phyloP scores from a whole-genome alignment of 2,797 vertebrate species.

The Danio tinwini region DNA sequence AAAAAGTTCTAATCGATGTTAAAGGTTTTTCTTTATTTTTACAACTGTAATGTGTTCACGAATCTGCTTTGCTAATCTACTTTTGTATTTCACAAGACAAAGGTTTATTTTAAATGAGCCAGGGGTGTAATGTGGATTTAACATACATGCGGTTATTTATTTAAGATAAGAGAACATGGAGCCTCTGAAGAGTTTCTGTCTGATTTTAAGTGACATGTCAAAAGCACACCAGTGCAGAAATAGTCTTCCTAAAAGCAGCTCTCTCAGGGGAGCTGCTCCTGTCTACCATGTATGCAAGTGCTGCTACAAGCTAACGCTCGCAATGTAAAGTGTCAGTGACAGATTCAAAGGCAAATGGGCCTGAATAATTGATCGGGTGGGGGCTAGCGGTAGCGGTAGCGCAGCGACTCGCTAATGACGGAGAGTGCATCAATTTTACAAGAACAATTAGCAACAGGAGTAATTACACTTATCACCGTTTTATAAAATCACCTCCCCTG shows the following conservation, averaged over 20 bases:
- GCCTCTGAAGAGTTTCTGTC: slow-evolving; percentile 64
- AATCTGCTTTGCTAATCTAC: neutral
- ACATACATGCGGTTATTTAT: slow-evolving; percentile 69
- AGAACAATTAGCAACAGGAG: slow-evolving; percentile 76
- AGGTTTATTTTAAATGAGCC: slow-evolving; percentile 65
- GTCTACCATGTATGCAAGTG: slow-evolving; percentile 65
- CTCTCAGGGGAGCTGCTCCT: slow-evolving; percentile 67
- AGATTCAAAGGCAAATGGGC: slow-evolving; percentile 69
- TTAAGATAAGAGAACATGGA: slow-evolving; percentile 61
- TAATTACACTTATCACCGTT: slow-evolving; percentile 75
- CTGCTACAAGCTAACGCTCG: slow-evolving; percentile 65
- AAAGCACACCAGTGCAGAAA: slow-evolving; percentile 67
- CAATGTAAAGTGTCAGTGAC: slow-evolving; percentile 67
- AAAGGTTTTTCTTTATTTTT: too few relatives aligned
- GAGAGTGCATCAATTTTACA: slow-evolving; percentile 68
- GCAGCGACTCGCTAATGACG: slow-evolving; percentile 59
- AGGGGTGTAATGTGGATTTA: slow-evolving; percentile 61
- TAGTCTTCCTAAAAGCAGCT: slow-evolving; percentile 66
- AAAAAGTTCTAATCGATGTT: too few relatives aligned
- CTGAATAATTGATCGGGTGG: slow-evolving; percentile 76
- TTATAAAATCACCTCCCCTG: slow-evolving; percentile 66
- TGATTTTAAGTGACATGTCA: slow-evolving; percentile 80
- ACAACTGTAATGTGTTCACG: too few relatives aligned
- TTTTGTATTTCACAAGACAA: slow-evolving; percentile 47
- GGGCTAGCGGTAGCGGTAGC: slow-evolving; percentile 34